Evolutionary conservation across 1,140 invertebrate genomes (phyloP).

Genomic region (Heliconius himera): DNA sequence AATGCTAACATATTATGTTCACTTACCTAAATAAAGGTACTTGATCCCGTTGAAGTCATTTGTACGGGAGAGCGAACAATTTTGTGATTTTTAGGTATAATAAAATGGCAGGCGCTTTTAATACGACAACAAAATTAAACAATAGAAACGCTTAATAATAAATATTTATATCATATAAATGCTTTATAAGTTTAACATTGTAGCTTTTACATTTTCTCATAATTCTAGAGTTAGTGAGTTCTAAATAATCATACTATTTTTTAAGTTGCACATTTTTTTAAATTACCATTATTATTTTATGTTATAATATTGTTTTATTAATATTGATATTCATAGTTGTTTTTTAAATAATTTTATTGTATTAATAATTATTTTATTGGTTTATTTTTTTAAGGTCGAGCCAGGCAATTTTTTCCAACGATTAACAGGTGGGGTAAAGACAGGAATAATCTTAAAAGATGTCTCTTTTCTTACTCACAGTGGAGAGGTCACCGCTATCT

Average conservation of each 20-base stretch:
- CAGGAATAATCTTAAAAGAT: slow-evolving; percentile 93
- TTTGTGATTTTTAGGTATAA: background rate
- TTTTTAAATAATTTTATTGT: background rate
- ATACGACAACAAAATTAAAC: background rate
- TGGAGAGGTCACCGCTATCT: slow-evolving; percentile 94
- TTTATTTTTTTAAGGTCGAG: slow-evolving; percentile 84
- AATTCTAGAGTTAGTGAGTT: too few species aligned
- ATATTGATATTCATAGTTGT: background rate
- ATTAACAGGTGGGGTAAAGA: slow-evolving; percentile 89
- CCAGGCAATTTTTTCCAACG: slow-evolving; percentile 89
- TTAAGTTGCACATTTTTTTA: too few species aligned
- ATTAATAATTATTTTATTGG: background rate
- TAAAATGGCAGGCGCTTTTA: slow-evolving; percentile 2
- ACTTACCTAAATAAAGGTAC: background rate
- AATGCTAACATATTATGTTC: background rate
- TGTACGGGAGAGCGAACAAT: slow-evolving; percentile 36
- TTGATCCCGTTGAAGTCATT: slow-evolving; percentile 65
- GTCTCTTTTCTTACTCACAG: slow-evolving; percentile 94
- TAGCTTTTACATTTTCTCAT: too few species aligned
- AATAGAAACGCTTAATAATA: background rate
- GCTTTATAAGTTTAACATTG: background rate
- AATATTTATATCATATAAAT: background rate
- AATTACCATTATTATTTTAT: too few species aligned
- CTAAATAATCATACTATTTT: too few species aligned
- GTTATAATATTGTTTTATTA: too few species aligned